Conservation (phyloP, 2,888 invertebrate genomes). For the Pseudeuparius sepicola region DNA sequence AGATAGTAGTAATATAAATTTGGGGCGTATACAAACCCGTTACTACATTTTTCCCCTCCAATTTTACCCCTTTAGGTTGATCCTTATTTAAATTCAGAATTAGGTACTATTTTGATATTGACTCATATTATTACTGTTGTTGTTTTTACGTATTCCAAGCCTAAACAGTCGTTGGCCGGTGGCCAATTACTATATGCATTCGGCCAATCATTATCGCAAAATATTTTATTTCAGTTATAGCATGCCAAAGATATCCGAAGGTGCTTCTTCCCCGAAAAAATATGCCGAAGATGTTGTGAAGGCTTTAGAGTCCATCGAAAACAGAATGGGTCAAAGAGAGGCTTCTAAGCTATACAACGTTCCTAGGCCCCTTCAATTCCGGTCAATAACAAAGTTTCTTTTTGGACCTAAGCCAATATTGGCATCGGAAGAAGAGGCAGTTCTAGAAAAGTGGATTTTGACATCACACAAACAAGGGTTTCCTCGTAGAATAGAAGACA, state of each 20-base stretch:
- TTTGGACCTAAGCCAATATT: conserved; percentile 19
- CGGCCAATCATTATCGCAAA: conserved; percentile 2
- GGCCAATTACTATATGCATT: conserved; percentile 1
- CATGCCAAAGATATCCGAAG: conserved; percentile 5
- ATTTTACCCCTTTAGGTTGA: no score
- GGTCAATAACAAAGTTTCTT: conserved; percentile 17
- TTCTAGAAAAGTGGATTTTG: conserved; percentile 18
- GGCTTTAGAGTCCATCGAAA: conserved; percentile 17
- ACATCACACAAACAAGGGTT: conserved; percentile 17
- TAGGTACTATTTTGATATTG: no score
- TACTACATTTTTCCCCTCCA: no score
- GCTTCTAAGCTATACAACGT: conserved; percentile 16
- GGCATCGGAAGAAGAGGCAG: conserved; percentile 16
- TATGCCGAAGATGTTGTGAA: conserved; percentile 13
- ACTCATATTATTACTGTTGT: no score
- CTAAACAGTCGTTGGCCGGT: conserved; percentile 2
- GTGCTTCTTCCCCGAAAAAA: conserved; percentile 8
- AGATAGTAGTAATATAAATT: no score
- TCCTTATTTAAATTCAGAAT: no score
- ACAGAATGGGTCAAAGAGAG: conserved; percentile 18
- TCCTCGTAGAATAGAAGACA: conserved; percentile 19
- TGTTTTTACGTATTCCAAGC: background rate
- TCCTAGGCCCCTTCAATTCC: conserved; percentile 19
- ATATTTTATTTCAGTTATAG: background rate
- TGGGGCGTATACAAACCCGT: no score